phyloP scores from a whole-genome alignment of 2,113 vertebrate species.

The Eleginops maclovinus region DNA sequence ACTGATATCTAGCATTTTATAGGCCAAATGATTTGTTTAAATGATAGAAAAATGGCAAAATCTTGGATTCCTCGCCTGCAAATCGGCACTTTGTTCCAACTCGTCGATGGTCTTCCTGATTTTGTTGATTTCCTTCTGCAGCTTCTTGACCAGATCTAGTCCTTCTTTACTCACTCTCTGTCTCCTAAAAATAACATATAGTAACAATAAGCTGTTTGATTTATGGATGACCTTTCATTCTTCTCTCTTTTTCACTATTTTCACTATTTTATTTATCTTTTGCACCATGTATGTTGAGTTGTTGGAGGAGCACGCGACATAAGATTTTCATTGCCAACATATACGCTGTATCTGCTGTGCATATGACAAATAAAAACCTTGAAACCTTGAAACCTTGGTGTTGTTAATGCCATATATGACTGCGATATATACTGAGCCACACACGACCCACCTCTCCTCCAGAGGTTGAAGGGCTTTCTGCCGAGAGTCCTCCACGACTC shows the following conservation, averaged over 20 bases:
- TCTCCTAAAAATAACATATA: conserved; percentile 26
- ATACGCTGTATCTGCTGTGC: no score
- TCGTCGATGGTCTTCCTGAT: conserved; percentile 32
- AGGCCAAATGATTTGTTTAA: background rate
- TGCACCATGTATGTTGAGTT: no score
- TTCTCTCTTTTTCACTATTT: no score
- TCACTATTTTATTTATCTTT: no score
- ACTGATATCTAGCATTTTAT: background rate
- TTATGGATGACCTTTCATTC: background rate
- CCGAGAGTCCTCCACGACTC: conserved; percentile 45
- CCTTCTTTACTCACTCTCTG: conserved; percentile 35
- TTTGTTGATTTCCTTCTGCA: conserved; percentile 62
- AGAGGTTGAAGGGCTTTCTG: conserved; percentile 60
- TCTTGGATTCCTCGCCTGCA: conserved; percentile 57
- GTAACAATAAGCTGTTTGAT: background rate
- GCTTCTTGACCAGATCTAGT: conserved; percentile 24
- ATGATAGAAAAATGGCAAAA: background rate
- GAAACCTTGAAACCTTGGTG: background rate
- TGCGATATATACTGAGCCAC: background rate
- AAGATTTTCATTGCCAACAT: no score
- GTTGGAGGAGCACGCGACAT: no score
- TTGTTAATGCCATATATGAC: background rate
- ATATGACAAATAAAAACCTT: no score
- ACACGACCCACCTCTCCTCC: conserved; percentile 56
- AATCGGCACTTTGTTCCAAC: conserved; percentile 27